Conservation (phyloP, 2,797 vertebrate genomes). For the Danio choprae region DNA sequence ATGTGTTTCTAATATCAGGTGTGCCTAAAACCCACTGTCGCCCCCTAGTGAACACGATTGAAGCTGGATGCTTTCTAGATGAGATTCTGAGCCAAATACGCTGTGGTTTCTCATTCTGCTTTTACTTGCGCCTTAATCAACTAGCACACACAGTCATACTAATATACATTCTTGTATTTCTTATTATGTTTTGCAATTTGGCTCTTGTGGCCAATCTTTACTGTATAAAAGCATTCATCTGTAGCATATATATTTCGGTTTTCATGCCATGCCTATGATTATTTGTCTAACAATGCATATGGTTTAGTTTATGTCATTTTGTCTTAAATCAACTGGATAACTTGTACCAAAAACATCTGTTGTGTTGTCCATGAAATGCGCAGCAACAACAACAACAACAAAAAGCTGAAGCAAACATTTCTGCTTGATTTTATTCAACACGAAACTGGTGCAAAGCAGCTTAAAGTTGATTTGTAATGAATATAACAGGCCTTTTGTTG, state of each 20-base stretch:
- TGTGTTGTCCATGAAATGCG: background rate
- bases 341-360: background rate
- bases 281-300: background rate
- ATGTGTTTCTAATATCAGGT: background rate
- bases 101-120: slow-evolving; percentile 12
- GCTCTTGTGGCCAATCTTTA: background rate
- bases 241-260: background rate
- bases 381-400: background rate
- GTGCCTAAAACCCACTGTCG: slow-evolving; percentile 8
- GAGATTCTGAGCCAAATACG: slow-evolving; percentile 1
- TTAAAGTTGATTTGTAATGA: background rate
- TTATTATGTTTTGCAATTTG: background rate
- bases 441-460: background rate
- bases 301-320: background rate
- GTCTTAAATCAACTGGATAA: background rate
- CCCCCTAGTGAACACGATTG: background rate
- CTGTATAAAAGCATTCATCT: background rate
- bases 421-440: background rate
- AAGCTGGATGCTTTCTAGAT: background rate
- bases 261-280: background rate
- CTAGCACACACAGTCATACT: background rate
- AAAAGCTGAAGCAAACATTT: background rate
- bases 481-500: background rate
- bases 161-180: background rate
- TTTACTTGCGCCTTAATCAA: slow-evolving; percentile 27